Percentiles rank a stretch among this genome's conserved stretches.
Evolutionary conservation across 2,888 invertebrate species (phyloP).

Genomic region (Therioaphis trifolii): DNA sequence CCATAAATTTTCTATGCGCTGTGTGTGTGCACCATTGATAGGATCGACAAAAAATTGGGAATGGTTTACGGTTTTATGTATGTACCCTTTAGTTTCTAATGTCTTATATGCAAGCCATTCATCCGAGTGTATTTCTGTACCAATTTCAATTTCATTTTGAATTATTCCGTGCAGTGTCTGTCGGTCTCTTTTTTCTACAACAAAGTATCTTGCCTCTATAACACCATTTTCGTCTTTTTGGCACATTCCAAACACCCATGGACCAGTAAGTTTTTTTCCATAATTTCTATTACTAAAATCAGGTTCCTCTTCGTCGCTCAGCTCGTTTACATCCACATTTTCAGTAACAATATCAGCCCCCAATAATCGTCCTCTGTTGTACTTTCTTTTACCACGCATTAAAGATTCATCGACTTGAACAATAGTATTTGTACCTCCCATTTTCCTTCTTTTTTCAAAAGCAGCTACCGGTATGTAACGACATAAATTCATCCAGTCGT

Average conservation of each 20-base stretch:
- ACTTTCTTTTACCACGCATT: too few species aligned
- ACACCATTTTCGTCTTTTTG: conserved; percentile 1
- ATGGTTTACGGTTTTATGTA: background rate
- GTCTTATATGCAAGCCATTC: too few species aligned
- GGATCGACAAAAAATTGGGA: background rate
- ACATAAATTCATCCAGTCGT: too few species aligned
- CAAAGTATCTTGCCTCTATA: conserved; percentile 1
- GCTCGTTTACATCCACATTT: too few species aligned
- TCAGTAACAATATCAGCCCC: too few species aligned
- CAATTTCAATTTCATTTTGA: background rate
- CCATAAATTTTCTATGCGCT: background rate
- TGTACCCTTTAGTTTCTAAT: too few species aligned
- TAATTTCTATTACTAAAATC: background rate
- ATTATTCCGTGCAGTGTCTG: too few species aligned
- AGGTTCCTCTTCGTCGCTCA: too few species aligned
- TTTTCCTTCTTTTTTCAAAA: background rate
- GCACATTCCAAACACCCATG: conserved; percentile 20
- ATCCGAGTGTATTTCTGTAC: too few species aligned
- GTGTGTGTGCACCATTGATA: background rate
- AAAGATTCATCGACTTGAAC: too few species aligned
- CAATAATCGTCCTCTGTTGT: background rate
- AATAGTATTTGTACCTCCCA: background rate
- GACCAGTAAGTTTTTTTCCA: background rate
- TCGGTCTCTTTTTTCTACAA: background rate
- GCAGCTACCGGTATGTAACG: too few species aligned